Evolutionary conservation across 1,140 invertebrate genomes (phyloP), one percentile per base, ranked within the genome.

Genomic region (Hesperophylax magnus): DNA sequence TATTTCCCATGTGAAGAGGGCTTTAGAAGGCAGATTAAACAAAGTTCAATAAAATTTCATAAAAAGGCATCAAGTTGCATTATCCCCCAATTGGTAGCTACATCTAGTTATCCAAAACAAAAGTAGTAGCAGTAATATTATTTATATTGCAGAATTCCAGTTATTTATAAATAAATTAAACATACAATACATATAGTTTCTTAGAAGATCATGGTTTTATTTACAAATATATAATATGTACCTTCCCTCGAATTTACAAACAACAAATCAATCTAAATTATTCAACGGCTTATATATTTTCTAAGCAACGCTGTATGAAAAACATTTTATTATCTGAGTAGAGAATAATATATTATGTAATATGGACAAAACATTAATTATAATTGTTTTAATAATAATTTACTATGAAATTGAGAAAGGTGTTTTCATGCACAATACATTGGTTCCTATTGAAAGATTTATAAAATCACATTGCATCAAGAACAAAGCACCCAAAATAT

Each of bases 151-250:
- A 58, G 56, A 76, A 56, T 15, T 76, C 20, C 31, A 22, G 18
- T 60, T 77, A 39, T 60, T 27, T 58, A 39, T 24, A 77, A 58
- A 63, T 65, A 60, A 58, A 58, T 58, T 58, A 56, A 60, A 53
- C 27, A 18, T 27, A 58, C 20, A 24, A 56, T 58, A 75, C 20
- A 75, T 58, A 76, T 34, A 76, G 18, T 76, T 24, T 76, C 58
- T 58, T 76, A 58, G 27, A 58, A 58, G 58, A 58, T 60, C 58
- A 31, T 76, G 22, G 15, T 60, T 76, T 76, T 60, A 76, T 76
- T 34, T 76, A 76, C 58, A 76, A 78, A 71, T 69, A 79, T 71
- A 69, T 22, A n/a, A 52, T 67, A 78, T 69, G 52, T n/a, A 58
- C 27, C 53, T 76, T 76, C 20, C 74, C 27, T 76, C 31, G 22